Conservation (phyloP, 2,888 invertebrate genomes). For the Helleia helle region DNA sequence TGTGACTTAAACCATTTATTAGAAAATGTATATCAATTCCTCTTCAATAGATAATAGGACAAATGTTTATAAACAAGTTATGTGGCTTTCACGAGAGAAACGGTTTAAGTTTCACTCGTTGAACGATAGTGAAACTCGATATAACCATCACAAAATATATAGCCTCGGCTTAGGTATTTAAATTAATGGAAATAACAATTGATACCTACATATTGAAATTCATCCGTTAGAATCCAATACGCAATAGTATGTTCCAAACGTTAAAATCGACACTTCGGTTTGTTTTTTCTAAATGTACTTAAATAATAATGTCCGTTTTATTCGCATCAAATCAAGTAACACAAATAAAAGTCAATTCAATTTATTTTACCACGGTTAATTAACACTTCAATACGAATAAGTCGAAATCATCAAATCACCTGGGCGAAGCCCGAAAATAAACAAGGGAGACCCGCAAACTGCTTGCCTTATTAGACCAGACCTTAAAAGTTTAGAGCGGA, state of each 20-base stretch:
- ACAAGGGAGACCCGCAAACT: slow-evolving; percentile 66
- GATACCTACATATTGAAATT: too few species aligned
- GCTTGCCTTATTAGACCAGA: slow-evolving; percentile 67
- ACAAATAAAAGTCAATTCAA: slow-evolving; percentile 5
- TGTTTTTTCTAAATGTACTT: too few species aligned
- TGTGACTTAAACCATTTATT: too few species aligned
- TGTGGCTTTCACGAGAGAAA: slow-evolving; percentile 59
- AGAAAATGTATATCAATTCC: not conserved
- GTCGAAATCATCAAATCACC: slow-evolving; percentile 72
- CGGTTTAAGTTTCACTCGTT: slow-evolving; percentile 53
- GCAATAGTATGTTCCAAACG: too few species aligned
- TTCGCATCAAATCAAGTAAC: slow-evolving; percentile 12
- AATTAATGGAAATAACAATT: too few species aligned
- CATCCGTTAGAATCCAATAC: too few species aligned
- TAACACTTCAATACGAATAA: slow-evolving; percentile 44
- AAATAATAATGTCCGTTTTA: too few species aligned
- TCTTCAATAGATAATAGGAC: not conserved
- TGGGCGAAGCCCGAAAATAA: slow-evolving; percentile 58
- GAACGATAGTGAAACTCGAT: slow-evolving; percentile 41
- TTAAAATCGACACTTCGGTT: too few species aligned
- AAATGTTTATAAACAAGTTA: slow-evolving; percentile 34
- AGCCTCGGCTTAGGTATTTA: too few species aligned
- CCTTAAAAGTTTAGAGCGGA: slow-evolving; percentile 68
- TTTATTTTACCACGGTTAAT: slow-evolving; percentile 5
- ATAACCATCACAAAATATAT: slow-evolving; percentile 9